Evolutionary conservation across 1,140 invertebrate species (phyloP).

Genomic region (Hetaerina americana): DNA sequence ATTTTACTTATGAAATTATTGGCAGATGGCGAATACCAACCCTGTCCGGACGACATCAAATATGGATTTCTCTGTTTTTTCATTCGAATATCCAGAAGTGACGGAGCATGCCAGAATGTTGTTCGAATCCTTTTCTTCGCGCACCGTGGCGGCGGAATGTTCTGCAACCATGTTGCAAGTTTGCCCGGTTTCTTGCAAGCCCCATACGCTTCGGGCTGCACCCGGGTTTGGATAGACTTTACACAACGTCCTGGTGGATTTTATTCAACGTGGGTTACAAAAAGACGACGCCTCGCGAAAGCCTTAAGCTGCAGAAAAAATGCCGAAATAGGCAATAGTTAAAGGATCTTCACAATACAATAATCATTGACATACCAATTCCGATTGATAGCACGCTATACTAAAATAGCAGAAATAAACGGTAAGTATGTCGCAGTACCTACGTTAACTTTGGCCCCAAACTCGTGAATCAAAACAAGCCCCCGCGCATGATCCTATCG

Average conservation of each 20-base stretch:
- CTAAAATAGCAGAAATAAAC: no score
- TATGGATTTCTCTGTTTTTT: slow-evolving; percentile 39
- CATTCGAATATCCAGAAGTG: slow-evolving; percentile 26
- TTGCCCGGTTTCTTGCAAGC: slow-evolving; percentile 37
- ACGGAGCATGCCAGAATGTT: slow-evolving; percentile 26
- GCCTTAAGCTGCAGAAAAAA: no score
- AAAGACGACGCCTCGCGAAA: no score
- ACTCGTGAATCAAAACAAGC: no score
- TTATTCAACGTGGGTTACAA: no score
- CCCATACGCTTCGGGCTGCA: slow-evolving; percentile 73
- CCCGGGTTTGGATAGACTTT: slow-evolving; percentile 50
- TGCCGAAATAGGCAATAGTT: no score
- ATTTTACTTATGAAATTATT: no score
- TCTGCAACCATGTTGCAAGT: slow-evolving; percentile 34
- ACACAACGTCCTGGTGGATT: slow-evolving; percentile 17
- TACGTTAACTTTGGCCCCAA: no score
- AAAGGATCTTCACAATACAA: no score
- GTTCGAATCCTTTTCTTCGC: slow-evolving; percentile 31
- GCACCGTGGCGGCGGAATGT: slow-evolving; percentile 33
- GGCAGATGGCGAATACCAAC: slow-evolving; percentile 29
- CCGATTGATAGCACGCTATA: no score
- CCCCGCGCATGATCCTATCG: background rate
- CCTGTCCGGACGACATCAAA: slow-evolving; percentile 50
- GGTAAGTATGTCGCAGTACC: no score
- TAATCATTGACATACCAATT: no score